A percentile compares a stretch with the other conserved stretches of the same genome.
Evolutionary conservation across 2,113 vertebrate genomes (phyloP).

Genomic region (Corynorhinus townsendii): DNA sequence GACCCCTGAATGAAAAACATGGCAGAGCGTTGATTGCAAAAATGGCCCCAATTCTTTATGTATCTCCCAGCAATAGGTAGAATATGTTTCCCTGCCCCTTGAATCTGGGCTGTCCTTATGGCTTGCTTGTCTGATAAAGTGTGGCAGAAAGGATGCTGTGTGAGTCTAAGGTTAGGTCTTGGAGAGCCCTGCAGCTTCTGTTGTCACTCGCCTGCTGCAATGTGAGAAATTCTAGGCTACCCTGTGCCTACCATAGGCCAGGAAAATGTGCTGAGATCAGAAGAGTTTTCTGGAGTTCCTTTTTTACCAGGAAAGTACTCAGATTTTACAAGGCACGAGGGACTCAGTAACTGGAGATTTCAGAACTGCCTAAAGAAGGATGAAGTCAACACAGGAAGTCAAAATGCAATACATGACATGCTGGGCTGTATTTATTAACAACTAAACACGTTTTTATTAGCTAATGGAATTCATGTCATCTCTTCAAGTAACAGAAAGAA

Average conservation of each 20-base stretch:
- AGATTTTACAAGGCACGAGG: not conserved
- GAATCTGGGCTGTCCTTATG: not conserved
- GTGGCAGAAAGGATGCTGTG: too few species aligned
- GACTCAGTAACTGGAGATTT: not conserved
- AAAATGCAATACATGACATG: not conserved
- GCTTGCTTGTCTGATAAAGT: not conserved
- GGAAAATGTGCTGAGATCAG: not conserved
- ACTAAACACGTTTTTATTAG: not conserved
- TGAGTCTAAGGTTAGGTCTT: not conserved
- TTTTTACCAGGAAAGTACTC: not conserved
- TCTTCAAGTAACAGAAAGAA: not conserved
- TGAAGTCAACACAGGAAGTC: not conserved
- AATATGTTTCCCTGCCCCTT: not conserved
- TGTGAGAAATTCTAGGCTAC: not conserved
- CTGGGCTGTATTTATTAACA: not conserved
- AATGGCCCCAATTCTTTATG: not conserved
- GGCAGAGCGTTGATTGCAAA: not conserved
- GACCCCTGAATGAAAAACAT: not conserved
- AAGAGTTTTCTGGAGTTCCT: not conserved
- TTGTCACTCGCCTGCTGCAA: not conserved
- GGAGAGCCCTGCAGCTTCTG: not conserved
- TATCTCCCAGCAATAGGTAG: not conserved
- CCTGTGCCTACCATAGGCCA: fast-evolving
- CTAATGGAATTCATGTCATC: not conserved
- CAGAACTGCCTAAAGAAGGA: not conserved